Evolutionary conservation across 2,113 vertebrate species (phyloP), one percentile per base, ranked within the genome.

Genomic region (Tachysurus fulvidraco): DNA sequence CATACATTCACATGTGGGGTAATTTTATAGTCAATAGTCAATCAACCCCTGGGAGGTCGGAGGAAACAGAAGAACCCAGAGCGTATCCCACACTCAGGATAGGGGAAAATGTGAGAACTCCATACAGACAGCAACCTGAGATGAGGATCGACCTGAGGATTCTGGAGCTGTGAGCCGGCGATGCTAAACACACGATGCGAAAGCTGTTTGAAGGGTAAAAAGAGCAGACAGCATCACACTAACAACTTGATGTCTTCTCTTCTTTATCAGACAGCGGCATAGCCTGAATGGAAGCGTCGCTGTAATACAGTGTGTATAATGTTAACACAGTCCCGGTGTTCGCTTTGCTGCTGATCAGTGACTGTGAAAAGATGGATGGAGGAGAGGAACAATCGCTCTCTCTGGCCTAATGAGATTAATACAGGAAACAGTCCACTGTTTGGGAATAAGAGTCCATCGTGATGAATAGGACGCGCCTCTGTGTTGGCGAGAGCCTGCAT

Each of bases 331-430:
- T 9, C 88, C 52, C 19, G 50, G 67, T 83, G 76, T 88, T 88
- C 82, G 78, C 77, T 86, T 88, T 86, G 44, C 84, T 76, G 54
- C 80, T 67, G 81, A 89, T 88, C 74, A 54, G 74, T 85, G 81
- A 88, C 79, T 83, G 84, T 52, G 19, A 25, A 81, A 88, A 81
- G 86, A 88, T 83, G 60, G 80, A 87, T 88, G 73, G 23, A 60
- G n/a, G 5, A 84, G 83, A 84, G n/a, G 28, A 79, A 83, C 79
- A 69, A 84, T 86, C 81, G 55, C 69, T 86, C 81, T 88, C 81
- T 77, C 76, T 54, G 89, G 81, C 64, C 79, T 86, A 46, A 86
- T 74, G 79, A 86, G 74, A 90, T 86, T 81, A 90, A 86, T 84
- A 84, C 65, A 88, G 81, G 81, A 84, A 85, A 83, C 78, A 60